Conservation (phyloP, 2,113 vertebrate genomes). For the Herpetotheres cachinnans region DNA sequence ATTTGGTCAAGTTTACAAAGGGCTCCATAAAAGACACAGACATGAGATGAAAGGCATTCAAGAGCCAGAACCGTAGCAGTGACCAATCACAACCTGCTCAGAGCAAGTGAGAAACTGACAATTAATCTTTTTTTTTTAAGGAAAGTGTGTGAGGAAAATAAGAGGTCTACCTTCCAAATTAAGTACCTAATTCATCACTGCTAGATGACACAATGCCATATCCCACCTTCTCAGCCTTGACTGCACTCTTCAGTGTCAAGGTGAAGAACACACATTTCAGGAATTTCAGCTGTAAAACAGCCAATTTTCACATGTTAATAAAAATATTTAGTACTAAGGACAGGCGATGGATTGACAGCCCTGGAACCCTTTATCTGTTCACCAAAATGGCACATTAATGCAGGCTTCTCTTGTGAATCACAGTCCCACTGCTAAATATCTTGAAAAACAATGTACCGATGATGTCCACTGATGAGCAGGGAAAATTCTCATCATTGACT, state of each 20-base stretch:
- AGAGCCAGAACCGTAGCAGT: background rate
- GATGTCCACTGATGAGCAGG: background rate
- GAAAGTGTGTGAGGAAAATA: background rate
- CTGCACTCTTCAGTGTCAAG: background rate
- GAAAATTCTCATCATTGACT: background rate
- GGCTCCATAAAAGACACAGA: background rate
- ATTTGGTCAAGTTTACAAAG: background rate
- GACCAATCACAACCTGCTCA: background rate
- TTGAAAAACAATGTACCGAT: background rate
- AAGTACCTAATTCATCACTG: background rate
- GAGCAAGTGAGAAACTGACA: background rate
- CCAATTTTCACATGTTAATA: background rate
- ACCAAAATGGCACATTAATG: background rate
- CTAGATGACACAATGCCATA: background rate
- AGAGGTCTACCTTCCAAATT: background rate
- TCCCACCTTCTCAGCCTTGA: background rate
- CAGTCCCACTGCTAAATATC: background rate
- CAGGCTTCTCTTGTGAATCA: background rate
- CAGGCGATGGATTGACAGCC: background rate
- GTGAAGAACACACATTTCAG: background rate
- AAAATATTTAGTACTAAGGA: background rate
- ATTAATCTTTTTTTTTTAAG: background rate
- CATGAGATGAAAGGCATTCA: background rate
- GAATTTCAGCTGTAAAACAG: background rate
- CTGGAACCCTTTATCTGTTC: background rate